These are phyloP conservation scores for Nannospalax galili DNA, from an alignment of 2,113 vertebrate genomes.

Conservation along the genomic window DNA sequence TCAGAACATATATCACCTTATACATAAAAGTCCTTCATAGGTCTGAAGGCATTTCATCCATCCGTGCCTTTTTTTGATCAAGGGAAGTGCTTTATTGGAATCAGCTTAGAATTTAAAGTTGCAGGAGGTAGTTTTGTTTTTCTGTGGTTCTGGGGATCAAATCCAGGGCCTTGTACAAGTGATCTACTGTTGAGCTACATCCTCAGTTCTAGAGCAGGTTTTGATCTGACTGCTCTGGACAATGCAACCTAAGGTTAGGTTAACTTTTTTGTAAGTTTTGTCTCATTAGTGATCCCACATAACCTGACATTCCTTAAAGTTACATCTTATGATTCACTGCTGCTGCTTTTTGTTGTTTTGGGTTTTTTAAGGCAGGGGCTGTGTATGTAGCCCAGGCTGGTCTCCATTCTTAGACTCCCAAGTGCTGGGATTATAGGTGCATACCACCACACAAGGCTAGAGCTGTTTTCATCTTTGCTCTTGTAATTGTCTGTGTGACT, in stretches of 20 bases:
- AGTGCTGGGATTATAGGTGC: background rate
- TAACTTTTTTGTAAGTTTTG: background rate
- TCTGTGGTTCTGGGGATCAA: background rate
- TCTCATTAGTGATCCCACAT: background rate
- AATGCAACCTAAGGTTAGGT: background rate
- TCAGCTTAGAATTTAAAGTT: background rate
- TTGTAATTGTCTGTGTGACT: background rate
- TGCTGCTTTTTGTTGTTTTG: background rate
- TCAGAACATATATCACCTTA: background rate
- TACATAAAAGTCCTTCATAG: background rate
- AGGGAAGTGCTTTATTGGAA: background rate
- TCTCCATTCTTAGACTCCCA: background rate
- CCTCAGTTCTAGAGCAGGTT: background rate
- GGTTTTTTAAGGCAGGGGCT: background rate
- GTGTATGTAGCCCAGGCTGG: background rate
- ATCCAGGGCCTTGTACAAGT: background rate
- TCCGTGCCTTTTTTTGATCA: background rate
- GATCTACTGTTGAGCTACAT: background rate
- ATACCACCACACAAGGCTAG: background rate
- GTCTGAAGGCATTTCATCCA: slow-evolving; percentile 18
- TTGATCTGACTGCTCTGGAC: background rate
- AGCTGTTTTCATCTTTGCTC: background rate
- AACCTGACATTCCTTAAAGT: background rate
- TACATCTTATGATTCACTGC: background rate
- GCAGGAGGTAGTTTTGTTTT: background rate